A percentile compares a stretch with the other conserved stretches of the same genome.
Evolutionary conservation across 2,113 vertebrate genomes (phyloP).

Genomic region (Neogobius melanostomus): DNA sequence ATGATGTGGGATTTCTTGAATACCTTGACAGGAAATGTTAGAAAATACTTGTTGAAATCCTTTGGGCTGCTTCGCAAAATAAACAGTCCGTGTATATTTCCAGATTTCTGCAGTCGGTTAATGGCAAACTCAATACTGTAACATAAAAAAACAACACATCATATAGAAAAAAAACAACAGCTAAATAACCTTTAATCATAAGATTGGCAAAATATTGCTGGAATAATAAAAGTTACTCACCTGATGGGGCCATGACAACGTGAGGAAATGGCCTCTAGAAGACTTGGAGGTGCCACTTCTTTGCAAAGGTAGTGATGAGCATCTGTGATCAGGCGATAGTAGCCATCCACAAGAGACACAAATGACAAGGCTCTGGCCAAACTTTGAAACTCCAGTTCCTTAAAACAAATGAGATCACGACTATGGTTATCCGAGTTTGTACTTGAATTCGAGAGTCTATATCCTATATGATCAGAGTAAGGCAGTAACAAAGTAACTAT

Average conservation of each 20-base stretch:
- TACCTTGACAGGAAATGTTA: slow-evolving; percentile 93
- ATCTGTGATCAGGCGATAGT: slow-evolving; percentile 93
- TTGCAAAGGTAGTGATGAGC: slow-evolving; percentile 98
- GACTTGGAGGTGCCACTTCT: slow-evolving; percentile 91
- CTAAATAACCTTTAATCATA: not conserved
- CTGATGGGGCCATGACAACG: slow-evolving; percentile 93
- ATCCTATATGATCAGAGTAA: not conserved
- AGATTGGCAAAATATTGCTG: too few relatives aligned
- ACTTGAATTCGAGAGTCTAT: not conserved
- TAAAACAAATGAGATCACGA: slow-evolving; percentile 11
- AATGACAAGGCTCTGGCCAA: slow-evolving; percentile 91
- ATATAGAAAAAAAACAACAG: not conserved
- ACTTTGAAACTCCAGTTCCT: slow-evolving; percentile 93
- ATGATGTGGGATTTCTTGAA: slow-evolving; percentile 41
- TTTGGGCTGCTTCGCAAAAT: slow-evolving; percentile 94
- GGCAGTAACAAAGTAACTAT: too few relatives aligned
- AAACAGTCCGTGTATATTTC: slow-evolving; percentile 87
- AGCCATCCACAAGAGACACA: slow-evolving; percentile 93
- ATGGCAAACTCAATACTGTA: slow-evolving; percentile 92
- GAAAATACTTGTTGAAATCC: slow-evolving; percentile 93
- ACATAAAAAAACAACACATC: not conserved
- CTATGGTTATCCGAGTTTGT: not conserved
- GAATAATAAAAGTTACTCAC: slow-evolving; percentile 75
- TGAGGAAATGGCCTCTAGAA: slow-evolving; percentile 88
- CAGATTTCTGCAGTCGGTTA: slow-evolving; percentile 85